A percentile compares a stretch with the other conserved stretches of the same genome.
Evolutionary conservation across 2,888 invertebrate genomes (phyloP).

Genomic region (Biston stratarius): DNA sequence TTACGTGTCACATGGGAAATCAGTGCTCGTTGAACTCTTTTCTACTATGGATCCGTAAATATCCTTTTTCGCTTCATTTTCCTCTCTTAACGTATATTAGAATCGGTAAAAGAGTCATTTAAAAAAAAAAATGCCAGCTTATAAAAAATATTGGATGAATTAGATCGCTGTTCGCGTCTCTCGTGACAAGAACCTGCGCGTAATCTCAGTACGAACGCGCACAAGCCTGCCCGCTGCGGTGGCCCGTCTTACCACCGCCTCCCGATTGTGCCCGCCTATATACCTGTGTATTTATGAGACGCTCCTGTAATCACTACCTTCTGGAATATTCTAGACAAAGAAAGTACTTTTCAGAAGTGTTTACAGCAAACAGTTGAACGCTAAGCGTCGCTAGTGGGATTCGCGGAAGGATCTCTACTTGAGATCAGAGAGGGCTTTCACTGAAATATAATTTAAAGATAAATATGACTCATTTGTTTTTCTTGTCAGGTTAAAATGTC

Average conservation of each 20-base stretch:
- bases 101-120: not conserved
- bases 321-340: constrained; percentile 38
- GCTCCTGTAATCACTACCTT: constrained; percentile 52
- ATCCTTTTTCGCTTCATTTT: not conserved
- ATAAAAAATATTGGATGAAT: not conserved
- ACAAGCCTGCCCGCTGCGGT: constrained; percentile 84
- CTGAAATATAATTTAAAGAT: not conserved
- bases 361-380: constrained; percentile 5
- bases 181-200: constrained; percentile 33
- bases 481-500: too few relatives aligned
- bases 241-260: constrained; percentile 77
- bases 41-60: not conserved
- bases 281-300: constrained; percentile 55
- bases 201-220: constrained; percentile 73
- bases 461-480: too few relatives aligned
- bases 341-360: not conserved
- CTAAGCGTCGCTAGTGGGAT: constrained; percentile 4
- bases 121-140: too few relatives aligned
- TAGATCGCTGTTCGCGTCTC: constrained; percentile 31
- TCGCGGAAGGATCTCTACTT: not conserved
- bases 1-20: not conserved
- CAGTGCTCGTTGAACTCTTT: constrained; percentile 25
- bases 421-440: not conserved
- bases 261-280: constrained; percentile 67
- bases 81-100: not conserved